phyloP scores from a whole-genome alignment of 2,888 invertebrate genomes.

The Lithophane ornitopus region DNA sequence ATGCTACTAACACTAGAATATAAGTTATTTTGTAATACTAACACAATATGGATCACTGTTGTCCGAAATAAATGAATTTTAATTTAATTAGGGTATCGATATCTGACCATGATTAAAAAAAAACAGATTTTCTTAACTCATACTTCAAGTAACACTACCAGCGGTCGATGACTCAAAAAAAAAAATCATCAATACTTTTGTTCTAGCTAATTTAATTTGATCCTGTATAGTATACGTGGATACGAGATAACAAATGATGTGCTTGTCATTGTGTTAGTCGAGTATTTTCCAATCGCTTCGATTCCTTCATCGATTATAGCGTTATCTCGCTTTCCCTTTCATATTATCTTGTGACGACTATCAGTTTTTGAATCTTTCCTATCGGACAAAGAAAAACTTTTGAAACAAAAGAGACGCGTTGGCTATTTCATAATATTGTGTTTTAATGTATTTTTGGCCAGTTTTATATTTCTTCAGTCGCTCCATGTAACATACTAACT shows the following conservation, averaged over 20 bases:
- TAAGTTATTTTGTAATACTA: too few species aligned
- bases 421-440: background rate
- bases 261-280: background rate
- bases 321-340: slow-evolving; percentile 16
- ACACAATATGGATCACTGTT: too few species aligned
- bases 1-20: too few species aligned
- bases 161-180: too few species aligned
- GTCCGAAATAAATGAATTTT: too few species aligned
- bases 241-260: background rate
- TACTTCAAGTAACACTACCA: too few species aligned
- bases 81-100: too few species aligned
- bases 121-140: too few species aligned
- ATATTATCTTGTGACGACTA: background rate
- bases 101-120: too few species aligned
- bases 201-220: too few species aligned
- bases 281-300: background rate
- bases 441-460: background rate
- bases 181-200: too few species aligned
- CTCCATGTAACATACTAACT: too few species aligned
- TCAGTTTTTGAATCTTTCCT: slow-evolving; percentile 14
- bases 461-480: background rate
- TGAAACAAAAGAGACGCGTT: slow-evolving; percentile 7
- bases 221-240: background rate
- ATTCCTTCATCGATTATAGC: background rate
- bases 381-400: slow-evolving; percentile 26